phyloP scores from a whole-genome alignment of 92 coral and sea anemone species.

The Siderastrea siderea region DNA sequence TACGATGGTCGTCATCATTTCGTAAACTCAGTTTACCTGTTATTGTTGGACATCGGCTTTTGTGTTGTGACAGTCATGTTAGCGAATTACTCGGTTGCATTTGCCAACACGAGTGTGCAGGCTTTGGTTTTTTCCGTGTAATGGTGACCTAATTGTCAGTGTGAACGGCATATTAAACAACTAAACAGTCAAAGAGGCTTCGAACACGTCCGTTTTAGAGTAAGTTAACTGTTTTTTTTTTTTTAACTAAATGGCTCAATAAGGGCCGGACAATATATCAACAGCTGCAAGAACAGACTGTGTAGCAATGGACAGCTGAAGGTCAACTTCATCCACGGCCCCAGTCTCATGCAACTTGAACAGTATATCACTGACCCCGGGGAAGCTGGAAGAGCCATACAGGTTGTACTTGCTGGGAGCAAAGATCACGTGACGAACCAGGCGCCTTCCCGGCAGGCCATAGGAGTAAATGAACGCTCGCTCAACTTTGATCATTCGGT shows the following conservation, averaged over 20 bases:
- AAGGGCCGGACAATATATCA: conserved; percentile 30
- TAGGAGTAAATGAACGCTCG: conserved; percentile 86
- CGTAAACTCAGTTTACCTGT: no score
- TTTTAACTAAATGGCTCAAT: background rate
- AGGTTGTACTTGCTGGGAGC: conserved; percentile 87
- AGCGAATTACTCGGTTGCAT: no score
- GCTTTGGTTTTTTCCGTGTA: no score
- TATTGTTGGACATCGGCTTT: no score
- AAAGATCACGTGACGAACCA: conserved; percentile 85
- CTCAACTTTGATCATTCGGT: conserved; percentile 92
- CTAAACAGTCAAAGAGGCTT: no score
- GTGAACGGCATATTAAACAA: no score
- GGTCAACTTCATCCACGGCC: conserved; percentile 76
- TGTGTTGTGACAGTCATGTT: no score
- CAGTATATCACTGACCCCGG: conserved; percentile 91
- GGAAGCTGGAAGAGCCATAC: conserved; percentile 89
- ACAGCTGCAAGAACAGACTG: conserved; percentile 80
- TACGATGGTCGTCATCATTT: no score
- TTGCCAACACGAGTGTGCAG: no score
- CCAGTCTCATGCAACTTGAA: conserved; percentile 75
- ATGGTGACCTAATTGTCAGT: no score
- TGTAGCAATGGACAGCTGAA: conserved; percentile 79
- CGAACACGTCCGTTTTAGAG: background rate
- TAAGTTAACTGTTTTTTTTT: no score
- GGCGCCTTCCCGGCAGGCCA: conserved; percentile 85